Conservation (phyloP, 2,888 invertebrate species). For the Cepaea hortensis region DNA sequence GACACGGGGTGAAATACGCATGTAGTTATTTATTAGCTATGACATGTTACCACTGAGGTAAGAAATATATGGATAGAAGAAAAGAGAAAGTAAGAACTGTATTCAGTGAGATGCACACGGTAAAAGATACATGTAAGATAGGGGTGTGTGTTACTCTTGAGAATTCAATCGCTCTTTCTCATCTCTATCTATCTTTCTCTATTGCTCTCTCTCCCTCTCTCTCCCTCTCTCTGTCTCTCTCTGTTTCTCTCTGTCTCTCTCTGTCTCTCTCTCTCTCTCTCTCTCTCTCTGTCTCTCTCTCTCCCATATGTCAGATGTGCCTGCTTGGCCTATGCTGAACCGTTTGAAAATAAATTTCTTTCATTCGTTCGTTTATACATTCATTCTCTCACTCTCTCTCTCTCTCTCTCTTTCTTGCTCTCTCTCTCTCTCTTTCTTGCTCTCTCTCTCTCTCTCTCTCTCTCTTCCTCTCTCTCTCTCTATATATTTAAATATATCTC, state of each 20-base stretch:
- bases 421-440: neutral
- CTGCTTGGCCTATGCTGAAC: neutral
- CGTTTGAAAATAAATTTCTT: too few species aligned
- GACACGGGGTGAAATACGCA: too few species aligned
- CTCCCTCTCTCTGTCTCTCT: neutral
- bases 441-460: too few species aligned
- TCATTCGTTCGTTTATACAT: too few species aligned
- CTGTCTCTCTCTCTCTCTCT: neutral
- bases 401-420: neutral
- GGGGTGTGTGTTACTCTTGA: too few species aligned
- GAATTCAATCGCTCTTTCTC: too few species aligned
- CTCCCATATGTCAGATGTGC: neutral
- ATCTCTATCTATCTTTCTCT: slow-evolving; percentile 8
- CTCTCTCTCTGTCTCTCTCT: neutral
- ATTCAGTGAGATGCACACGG: neutral
- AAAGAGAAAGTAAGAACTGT: neutral
- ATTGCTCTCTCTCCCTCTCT: neutral
- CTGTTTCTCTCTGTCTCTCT: neutral
- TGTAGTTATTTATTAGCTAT: too few species aligned
- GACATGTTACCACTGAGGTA: too few species aligned
- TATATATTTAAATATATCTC: neutral
- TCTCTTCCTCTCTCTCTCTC: too few species aligned
- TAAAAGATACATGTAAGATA: neutral
- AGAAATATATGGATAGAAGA: too few species aligned
- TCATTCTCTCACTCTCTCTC: neutral